These are phyloP conservation scores for Chrysochloris asiatica DNA, from an alignment of 2,113 vertebrate genomes.

Conservation along the genomic window DNA sequence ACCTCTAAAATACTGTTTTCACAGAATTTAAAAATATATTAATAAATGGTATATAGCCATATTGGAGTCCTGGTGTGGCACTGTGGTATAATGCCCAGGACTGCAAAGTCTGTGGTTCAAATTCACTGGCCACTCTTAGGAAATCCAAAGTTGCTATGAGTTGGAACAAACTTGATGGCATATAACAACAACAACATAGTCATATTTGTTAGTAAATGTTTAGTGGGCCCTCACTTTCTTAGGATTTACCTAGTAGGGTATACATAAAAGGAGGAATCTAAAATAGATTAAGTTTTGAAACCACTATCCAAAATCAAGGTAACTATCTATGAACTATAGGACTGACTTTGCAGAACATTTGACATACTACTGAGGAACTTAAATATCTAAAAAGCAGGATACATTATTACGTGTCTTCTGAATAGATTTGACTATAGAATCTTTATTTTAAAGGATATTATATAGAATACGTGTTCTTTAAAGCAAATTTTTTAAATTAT, in stretches of 20 bases:
- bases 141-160: no score
- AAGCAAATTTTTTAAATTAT: neutral
- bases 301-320: neutral
- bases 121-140: no score
- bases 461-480: neutral
- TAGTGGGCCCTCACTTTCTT: neutral
- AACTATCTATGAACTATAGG: neutral
- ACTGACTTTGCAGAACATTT: neutral
- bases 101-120: no score
- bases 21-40: neutral
- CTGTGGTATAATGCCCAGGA: no score
- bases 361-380: neutral
- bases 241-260: neutral
- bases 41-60: neutral
- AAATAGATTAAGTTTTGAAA: neutral
- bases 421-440: neutral
- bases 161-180: no score
- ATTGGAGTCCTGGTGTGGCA: no score
- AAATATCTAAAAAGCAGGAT: neutral
- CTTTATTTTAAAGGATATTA: neutral
- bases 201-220: neutral
- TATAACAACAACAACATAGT: no score
- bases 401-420: neutral
- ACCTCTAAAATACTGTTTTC: neutral
- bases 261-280: neutral